Evolutionary conservation across 2,113 vertebrate genomes (phyloP).

Genomic region (Xenopus laevis): DNA sequence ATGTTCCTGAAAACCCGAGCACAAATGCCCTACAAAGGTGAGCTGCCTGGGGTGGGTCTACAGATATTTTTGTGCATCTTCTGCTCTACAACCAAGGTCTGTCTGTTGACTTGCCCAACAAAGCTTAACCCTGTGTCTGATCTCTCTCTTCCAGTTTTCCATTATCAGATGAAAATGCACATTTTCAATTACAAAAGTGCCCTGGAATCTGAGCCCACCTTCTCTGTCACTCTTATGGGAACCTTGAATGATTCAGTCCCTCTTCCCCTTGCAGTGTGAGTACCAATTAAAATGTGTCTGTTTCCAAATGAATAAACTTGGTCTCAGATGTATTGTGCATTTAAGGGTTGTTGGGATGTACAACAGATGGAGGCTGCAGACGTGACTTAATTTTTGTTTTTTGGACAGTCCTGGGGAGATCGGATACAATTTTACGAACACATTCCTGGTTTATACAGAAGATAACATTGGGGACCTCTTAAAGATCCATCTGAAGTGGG

Average conservation of each 20-base stretch:
- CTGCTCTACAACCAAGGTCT: no score
- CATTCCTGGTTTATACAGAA: slow-evolving; percentile 89
- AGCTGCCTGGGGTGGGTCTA: no score
- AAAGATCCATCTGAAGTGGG: slow-evolving; percentile 86
- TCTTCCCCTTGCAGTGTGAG: slow-evolving; percentile 81
- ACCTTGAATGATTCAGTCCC: slow-evolving; percentile 68
- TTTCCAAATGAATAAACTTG: no score
- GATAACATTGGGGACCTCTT: slow-evolving; percentile 89
- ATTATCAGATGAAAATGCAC: slow-evolving; percentile 97
- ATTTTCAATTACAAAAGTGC: slow-evolving; percentile 81
- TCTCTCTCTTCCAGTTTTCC: slow-evolving; percentile 73
- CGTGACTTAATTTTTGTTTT: not conserved
- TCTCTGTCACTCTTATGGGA: slow-evolving; percentile 78
- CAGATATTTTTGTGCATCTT: no score
- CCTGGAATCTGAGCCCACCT: slow-evolving; percentile 68
- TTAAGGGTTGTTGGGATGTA: no score
- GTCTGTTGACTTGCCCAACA: no score
- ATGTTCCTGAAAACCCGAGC: slow-evolving; percentile 96
- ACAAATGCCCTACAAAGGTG: slow-evolving; percentile 88
- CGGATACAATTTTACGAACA: slow-evolving; percentile 82
- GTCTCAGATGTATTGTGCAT: no score
- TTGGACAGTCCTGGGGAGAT: slow-evolving; percentile 66
- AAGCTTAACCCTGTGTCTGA: no score
- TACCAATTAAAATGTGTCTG: slow-evolving; percentile 21
- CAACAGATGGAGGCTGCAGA: no score